A percentile compares a stretch with the other conserved stretches of the same genome.
Conservation (phyloP, 92 coral and sea anemone species). For the Bergia sp. region DNA sequence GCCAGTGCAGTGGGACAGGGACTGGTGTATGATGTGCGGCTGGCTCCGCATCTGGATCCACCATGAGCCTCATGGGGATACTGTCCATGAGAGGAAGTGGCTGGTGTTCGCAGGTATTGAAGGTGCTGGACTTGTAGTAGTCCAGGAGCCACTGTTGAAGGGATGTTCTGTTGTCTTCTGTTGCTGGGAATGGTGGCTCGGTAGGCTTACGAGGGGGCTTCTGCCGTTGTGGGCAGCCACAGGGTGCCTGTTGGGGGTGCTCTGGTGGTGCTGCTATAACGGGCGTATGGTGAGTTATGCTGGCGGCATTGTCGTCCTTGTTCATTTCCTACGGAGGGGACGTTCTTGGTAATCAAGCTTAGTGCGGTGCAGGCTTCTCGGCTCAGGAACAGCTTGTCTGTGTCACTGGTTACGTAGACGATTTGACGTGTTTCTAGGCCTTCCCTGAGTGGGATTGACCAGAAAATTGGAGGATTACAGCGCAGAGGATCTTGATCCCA, state of each 20-base stretch:
- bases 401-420: constrained; percentile 45
- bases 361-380: constrained; percentile 64
- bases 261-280: no score
- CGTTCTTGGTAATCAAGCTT: constrained; percentile 34
- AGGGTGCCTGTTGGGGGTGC: background rate
- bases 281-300: background rate
- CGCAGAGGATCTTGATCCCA: constrained; percentile 9
- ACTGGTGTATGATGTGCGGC: constrained; percentile 71
- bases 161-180: constrained; percentile 43
- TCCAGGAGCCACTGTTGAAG: constrained; percentile 68
- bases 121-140: constrained; percentile 63
- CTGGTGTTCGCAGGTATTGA: constrained; percentile 74
- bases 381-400: constrained; percentile 65
- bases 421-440: constrained; percentile 6
- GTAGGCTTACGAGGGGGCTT: constrained; percentile 59
- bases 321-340: constrained; percentile 57
- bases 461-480: background rate
- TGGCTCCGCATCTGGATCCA: constrained; percentile 62
- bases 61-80: constrained; percentile 55
- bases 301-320: background rate
- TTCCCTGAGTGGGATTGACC: constrained; percentile 11
- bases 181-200: constrained; percentile 56
- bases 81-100: constrained; percentile 65
- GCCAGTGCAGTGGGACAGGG: constrained; percentile 72
- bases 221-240: constrained; percentile 45